phyloP scores from a whole-genome alignment of 2,797 vertebrate species.

The Oreochromis mossambicus region DNA sequence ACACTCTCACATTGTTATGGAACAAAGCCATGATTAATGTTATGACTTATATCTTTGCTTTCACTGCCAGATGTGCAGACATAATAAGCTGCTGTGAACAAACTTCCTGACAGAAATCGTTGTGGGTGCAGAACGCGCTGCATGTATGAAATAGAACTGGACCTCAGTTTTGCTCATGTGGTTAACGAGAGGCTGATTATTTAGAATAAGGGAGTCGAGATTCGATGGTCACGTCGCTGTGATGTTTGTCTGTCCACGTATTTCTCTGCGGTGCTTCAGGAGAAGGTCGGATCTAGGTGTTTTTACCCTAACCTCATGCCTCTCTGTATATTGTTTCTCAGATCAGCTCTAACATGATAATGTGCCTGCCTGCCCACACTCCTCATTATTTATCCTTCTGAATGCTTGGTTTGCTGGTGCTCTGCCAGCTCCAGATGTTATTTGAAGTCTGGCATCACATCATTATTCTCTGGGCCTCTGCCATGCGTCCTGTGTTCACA shows the following conservation, averaged over 20 bases:
- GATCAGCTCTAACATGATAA: not conserved
- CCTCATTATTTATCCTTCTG: not conserved
- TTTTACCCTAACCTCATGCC: not conserved
- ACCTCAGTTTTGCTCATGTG: not conserved
- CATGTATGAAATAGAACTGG: not conserved
- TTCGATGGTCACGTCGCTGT: not conserved
- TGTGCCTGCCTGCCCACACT: not conserved
- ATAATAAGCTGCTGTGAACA: not conserved
- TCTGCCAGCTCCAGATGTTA: conserved; percentile 36
- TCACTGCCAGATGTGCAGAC: not conserved
- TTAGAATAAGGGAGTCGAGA: not conserved
- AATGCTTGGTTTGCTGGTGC: not conserved
- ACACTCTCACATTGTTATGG: not conserved
- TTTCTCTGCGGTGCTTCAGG: not conserved
- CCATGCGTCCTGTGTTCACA: not conserved
- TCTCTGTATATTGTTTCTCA: not conserved
- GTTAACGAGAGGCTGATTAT: not conserved
- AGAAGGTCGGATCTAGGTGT: not conserved
- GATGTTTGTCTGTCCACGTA: not conserved
- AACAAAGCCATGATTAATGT: not conserved
- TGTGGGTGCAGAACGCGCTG: not conserved
- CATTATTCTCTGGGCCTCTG: conserved; percentile 8
- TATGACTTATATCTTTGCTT: not conserved
- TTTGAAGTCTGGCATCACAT: conserved; percentile 2
- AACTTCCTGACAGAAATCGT: not conserved